phyloP scores from a whole-genome alignment of 53 echinoderm and acorn worm genomes.

The Hippasteria phrygiana region DNA sequence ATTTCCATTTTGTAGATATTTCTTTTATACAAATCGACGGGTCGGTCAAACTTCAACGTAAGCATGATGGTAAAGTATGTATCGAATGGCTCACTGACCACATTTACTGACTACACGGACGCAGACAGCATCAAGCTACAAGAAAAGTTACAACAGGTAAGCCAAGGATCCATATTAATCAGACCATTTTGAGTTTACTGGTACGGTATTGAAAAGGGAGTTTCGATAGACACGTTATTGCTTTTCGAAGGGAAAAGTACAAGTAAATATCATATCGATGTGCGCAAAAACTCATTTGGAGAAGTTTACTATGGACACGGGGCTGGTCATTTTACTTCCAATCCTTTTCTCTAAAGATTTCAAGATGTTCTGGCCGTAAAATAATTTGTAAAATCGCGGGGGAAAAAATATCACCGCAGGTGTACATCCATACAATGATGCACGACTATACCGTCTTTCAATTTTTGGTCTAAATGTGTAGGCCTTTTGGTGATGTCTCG shows the following conservation, averaged over 20 bases:
- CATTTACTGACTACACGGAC: background rate
- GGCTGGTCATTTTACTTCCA: too few species aligned
- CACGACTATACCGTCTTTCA: too few species aligned
- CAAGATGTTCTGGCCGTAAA: too few species aligned
- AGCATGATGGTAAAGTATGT: constrained; percentile 34
- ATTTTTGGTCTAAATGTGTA: background rate
- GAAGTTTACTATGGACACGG: too few species aligned
- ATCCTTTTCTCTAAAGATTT: too few species aligned
- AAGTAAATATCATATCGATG: too few species aligned
- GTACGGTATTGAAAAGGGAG: background rate
- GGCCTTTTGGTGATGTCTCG: too few species aligned
- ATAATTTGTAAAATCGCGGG: too few species aligned
- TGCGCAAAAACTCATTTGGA: too few species aligned
- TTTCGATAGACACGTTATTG: background rate
- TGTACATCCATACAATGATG: too few species aligned
- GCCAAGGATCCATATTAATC: background rate
- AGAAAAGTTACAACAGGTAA: constrained; percentile 17
- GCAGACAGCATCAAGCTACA: background rate
- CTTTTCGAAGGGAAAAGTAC: too few species aligned
- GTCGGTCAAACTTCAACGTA: constrained; percentile 3
- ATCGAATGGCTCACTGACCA: background rate
- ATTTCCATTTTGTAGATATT: background rate
- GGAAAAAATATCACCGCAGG: too few species aligned
- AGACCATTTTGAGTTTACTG: background rate
- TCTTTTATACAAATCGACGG: constrained; percentile 9